Percentiles rank a stretch among this genome's conserved stretches.
Evolutionary conservation across 2,797 vertebrate genomes (phyloP).

Genomic region (Sciurus vulgaris): DNA sequence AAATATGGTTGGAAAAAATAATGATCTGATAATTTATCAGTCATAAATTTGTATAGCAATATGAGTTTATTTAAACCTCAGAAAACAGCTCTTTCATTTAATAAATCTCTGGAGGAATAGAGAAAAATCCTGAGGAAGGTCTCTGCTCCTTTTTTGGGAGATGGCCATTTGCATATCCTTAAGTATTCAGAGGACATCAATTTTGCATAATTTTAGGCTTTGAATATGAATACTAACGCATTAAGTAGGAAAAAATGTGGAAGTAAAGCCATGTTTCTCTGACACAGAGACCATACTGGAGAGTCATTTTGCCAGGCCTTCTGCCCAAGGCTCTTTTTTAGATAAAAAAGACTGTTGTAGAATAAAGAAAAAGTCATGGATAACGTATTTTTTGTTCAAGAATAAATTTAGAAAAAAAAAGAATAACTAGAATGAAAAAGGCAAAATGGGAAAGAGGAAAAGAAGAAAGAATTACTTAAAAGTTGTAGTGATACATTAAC

Average conservation of each 20-base stretch:
- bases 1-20: neutral
- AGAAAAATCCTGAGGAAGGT: neutral
- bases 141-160: neutral
- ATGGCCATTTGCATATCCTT: neutral
- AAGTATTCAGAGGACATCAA: neutral
- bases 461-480: neutral
- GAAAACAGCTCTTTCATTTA: neutral
- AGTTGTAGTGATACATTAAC: neutral
- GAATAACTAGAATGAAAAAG: slow-evolving; percentile 51
- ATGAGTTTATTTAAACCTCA: neutral
- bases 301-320: neutral
- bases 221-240: neutral
- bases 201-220: neutral
- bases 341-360: neutral
- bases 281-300: neutral
- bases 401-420: neutral
- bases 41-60: slow-evolving; percentile 19
- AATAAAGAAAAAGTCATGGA: slow-evolving; percentile 27
- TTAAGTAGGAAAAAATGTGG: neutral
- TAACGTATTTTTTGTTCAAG: neutral
- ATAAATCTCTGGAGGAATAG: neutral
- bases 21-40: neutral
- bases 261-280: neutral
- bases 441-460: neutral
- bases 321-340: neutral